Evolutionary conservation across 2,113 vertebrate genomes (phyloP).

Genomic region (Rafetus swinhoei): DNA sequence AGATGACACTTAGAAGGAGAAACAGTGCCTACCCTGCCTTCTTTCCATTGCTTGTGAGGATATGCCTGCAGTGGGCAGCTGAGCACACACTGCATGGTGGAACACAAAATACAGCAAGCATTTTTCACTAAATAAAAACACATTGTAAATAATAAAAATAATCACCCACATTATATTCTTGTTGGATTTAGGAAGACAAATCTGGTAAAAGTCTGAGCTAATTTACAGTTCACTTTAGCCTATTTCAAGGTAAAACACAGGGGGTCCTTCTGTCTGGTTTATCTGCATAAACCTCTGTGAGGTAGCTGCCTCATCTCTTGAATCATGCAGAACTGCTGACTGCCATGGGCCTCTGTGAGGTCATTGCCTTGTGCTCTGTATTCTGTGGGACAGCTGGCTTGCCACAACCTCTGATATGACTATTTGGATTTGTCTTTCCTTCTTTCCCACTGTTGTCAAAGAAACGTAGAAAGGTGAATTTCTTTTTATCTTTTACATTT

Average conservation of each 20-base stretch:
- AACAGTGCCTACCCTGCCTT: neutral
- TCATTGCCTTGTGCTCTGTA: neutral
- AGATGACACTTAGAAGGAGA: neutral
- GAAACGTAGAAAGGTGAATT: neutral
- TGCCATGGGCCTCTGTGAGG: neutral
- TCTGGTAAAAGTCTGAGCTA: neutral
- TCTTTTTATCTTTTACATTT: neutral
- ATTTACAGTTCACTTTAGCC: neutral
- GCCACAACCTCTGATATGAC: neutral
- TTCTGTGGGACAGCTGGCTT: neutral
- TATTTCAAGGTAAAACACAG: neutral
- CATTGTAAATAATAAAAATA: neutral
- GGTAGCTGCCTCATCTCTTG: neutral
- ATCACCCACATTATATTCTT: neutral
- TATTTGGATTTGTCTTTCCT: neutral
- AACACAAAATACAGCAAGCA: too few species aligned
- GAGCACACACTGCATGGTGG: neutral
- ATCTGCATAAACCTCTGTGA: neutral
- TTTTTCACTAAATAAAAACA: neutral
- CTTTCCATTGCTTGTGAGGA: neutral
- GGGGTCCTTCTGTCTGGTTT: accelerated
- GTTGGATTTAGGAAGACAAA: neutral
- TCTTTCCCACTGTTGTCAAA: neutral
- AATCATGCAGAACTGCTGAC: neutral
- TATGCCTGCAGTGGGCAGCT: neutral